Evolutionary conservation across 2,113 vertebrate species (phyloP).

Genomic region (Crypturellus undulatus): DNA sequence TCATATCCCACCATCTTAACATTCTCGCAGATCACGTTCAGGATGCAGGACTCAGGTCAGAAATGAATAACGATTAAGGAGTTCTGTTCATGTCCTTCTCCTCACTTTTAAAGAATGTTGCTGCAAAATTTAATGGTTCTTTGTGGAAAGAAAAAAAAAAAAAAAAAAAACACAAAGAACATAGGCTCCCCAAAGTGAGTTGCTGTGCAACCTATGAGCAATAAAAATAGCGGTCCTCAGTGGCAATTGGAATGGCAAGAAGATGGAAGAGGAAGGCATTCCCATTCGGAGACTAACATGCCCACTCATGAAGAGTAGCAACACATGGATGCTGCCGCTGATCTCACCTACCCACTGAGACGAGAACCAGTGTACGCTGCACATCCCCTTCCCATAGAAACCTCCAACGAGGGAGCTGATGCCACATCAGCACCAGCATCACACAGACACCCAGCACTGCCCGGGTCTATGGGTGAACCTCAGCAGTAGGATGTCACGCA

Average conservation of each 20-base stretch:
- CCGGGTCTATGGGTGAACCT: background rate
- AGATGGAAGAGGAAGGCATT: background rate
- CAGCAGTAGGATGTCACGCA: background rate
- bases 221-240: background rate
- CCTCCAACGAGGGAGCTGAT: accelerated
- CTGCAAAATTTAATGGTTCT: background rate
- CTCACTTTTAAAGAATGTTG: background rate
- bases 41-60: background rate
- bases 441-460: background rate
- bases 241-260: background rate
- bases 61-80: too few species aligned
- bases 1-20: background rate
- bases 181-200: background rate
- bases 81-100: background rate
- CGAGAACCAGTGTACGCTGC: accelerated
- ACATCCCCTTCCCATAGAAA: too few species aligned
- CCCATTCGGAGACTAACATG: background rate
- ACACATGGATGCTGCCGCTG: too few species aligned
- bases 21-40: background rate
- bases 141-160: too few species aligned
- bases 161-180: too few species aligned
- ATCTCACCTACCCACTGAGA: background rate
- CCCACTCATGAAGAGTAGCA: background rate
- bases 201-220: too few species aligned
- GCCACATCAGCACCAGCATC: accelerated